These are phyloP conservation scores for Alexandromys oeconomus DNA, from an alignment of 2,797 vertebrate species.

Conservation along the genomic window DNA sequence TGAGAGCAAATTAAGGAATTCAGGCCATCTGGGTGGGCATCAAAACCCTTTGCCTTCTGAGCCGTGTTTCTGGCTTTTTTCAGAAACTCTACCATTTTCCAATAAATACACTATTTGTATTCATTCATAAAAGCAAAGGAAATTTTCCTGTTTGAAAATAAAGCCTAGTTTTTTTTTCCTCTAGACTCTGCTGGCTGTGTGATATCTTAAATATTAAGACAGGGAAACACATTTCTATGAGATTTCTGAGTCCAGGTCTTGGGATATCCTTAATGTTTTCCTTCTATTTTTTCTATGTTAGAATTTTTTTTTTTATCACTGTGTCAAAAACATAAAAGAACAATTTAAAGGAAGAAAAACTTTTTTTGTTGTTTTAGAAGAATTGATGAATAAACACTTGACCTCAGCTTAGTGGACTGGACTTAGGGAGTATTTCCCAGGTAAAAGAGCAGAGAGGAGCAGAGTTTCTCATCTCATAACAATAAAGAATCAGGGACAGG, in stretches of 20 bases:
- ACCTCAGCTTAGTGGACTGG: not conserved
- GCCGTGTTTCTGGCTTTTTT: not conserved
- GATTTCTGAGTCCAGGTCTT: not conserved
- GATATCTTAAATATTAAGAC: not conserved
- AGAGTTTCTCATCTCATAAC: not conserved
- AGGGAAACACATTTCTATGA: not conserved
- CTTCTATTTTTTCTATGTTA: not conserved
- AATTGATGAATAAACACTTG: not conserved
- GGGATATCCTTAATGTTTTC: accelerated
- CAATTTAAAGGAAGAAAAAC: not conserved
- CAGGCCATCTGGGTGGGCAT: not conserved
- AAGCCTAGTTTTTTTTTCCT: not conserved
- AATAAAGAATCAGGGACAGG: not conserved
- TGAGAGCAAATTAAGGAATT: not conserved
- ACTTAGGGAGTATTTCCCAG: not conserved
- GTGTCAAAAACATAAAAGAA: not conserved
- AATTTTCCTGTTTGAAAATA: not conserved
- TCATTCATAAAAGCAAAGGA: accelerated
- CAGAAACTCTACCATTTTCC: not conserved
- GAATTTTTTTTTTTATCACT: not conserved
- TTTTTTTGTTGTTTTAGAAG: not conserved
- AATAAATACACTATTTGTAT: not conserved
- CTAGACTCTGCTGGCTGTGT: not conserved
- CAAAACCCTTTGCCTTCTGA: not conserved
- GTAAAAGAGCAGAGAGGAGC: not conserved